phyloP scores from a whole-genome alignment of 2,888 invertebrate genomes.

The Drosophila eohydei region DNA sequence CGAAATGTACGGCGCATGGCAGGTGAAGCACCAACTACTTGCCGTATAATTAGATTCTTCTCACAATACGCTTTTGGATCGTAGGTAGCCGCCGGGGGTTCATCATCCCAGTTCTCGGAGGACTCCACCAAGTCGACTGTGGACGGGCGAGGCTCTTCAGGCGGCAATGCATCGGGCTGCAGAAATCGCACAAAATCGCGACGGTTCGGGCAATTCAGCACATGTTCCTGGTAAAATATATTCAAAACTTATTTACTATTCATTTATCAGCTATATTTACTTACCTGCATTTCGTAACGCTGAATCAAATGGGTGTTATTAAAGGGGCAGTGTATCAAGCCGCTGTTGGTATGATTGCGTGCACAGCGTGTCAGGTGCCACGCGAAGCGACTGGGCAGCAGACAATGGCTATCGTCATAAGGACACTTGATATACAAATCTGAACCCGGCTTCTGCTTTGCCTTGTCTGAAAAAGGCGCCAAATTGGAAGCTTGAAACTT shows the following conservation, averaged over 20 bases:
- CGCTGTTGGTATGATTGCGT: not conserved
- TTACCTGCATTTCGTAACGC: not conserved
- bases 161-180: conserved; percentile 2
- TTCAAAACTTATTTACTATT: accelerated
- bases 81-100: not conserved
- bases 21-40: not conserved
- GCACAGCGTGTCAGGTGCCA: conserved; percentile 12
- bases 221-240: conserved; percentile 2
- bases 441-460: not conserved
- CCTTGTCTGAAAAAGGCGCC: not conserved
- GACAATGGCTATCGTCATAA: not conserved
- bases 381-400: not conserved
- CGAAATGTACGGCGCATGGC: not conserved
- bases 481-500: not conserved
- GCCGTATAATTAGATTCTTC: not conserved
- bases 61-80: not conserved
- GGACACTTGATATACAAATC: not conserved
- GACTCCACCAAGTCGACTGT: not conserved
- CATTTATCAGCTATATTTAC: not conserved
- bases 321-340: conserved; percentile 1
- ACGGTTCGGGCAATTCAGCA: not conserved
- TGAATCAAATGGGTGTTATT: conserved; percentile 3
- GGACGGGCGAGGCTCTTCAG: not conserved
- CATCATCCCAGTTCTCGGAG: conserved; percentile 30
- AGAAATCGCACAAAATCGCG: not conserved